These are phyloP conservation scores for Junonia oenone DNA, from an alignment of 2,888 invertebrate genomes.

Conservation along the genomic window DNA sequence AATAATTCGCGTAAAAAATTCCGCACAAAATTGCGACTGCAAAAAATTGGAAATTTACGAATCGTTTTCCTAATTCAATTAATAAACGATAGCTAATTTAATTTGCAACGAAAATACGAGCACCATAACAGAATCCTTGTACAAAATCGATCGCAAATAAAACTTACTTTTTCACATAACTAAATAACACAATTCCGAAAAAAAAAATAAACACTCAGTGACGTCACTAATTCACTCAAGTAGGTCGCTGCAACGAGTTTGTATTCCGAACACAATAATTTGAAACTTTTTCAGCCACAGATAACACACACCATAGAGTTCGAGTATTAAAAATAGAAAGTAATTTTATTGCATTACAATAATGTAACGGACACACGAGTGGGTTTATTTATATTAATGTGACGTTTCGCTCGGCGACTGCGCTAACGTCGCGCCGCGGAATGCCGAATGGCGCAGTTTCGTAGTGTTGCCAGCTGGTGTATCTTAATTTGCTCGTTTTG, in stretches of 20 bases:
- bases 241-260: constrained; percentile 2
- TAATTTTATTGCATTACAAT: neutral
- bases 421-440: constrained; percentile 35
- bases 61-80: neutral
- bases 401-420: constrained; percentile 31
- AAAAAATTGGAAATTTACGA: neutral
- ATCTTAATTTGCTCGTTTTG: neutral
- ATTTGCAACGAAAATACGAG: neutral
- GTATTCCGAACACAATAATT: neutral
- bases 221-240: constrained; percentile 1
- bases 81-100: neutral
- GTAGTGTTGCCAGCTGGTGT: constrained; percentile 42
- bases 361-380: neutral
- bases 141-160: neutral
- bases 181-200: constrained; percentile 1
- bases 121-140: neutral
- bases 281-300: constrained; percentile 8
- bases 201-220: constrained; percentile 10
- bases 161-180: constrained; percentile 1
- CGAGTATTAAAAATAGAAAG: neutral
- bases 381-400: constrained; percentile 46
- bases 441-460: constrained; percentile 61
- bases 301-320: neutral
- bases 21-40: neutral
- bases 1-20: too few species aligned